These are phyloP conservation scores for Euwallacea fornicatus DNA, from an alignment of 1,140 invertebrate genomes.

Conservation along the genomic window DNA sequence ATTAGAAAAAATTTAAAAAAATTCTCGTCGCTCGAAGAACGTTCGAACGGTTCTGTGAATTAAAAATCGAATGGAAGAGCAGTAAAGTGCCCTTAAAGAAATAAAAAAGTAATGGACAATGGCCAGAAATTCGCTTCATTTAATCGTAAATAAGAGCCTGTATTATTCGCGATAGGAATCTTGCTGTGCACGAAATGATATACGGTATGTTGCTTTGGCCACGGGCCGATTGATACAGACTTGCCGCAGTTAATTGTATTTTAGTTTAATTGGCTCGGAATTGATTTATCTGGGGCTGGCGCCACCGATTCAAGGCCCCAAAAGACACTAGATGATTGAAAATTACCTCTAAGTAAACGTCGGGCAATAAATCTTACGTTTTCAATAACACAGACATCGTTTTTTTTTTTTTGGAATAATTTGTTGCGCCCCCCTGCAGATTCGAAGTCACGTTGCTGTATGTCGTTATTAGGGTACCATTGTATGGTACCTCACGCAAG, in stretches of 20 bases:
- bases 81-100: too few relatives aligned
- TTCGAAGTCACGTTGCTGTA: not conserved
- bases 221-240: slow-evolving; percentile 11
- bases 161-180: slow-evolving; percentile 24
- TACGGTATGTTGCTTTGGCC: slow-evolving; percentile 10
- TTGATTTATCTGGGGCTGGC: slow-evolving; percentile 24
- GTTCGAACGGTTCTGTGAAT: too few relatives aligned
- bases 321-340: not conserved
- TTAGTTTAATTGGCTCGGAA: slow-evolving; percentile 13
- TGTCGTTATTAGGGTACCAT: not conserved
- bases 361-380: not conserved
- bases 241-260: slow-evolving; percentile 17
- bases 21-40: too few relatives aligned
- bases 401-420: too few relatives aligned
- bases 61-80: too few relatives aligned
- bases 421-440: too few relatives aligned
- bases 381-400: too few relatives aligned
- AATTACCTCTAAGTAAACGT: not conserved
- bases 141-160: slow-evolving; percentile 18
- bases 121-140: not conserved
- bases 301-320: not conserved
- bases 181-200: slow-evolving; percentile 23
- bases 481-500: slow-evolving; percentile 12
- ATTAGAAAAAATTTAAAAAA: too few relatives aligned
- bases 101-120: too few relatives aligned